A percentile compares a stretch with the other conserved stretches of the same genome.
These are phyloP conservation scores for Parasteatoda tepidariorum DNA, from an alignment of 1,140 invertebrate species.

Conservation along the genomic window DNA sequence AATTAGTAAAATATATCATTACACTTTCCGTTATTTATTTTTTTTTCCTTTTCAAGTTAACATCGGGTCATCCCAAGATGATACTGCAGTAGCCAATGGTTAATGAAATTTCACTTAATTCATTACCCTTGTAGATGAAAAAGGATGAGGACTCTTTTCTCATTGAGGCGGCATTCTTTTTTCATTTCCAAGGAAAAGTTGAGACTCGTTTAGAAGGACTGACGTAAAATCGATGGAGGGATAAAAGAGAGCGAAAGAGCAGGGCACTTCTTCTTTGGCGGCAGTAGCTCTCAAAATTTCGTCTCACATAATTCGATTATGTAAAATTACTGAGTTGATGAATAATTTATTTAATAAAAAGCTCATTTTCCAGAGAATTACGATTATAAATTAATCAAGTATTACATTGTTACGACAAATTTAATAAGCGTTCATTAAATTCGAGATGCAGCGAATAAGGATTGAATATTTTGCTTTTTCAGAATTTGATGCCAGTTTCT, in stretches of 20 bases:
- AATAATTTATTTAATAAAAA: conserved; percentile 56
- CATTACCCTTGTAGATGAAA: too few relatives aligned
- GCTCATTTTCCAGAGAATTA: conserved; percentile 38
- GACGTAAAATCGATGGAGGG: conserved; percentile 19
- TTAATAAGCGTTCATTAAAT: conserved; percentile 13
- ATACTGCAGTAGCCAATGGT: too few relatives aligned
- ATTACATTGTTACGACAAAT: conserved; percentile 23
- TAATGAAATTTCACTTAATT: too few relatives aligned
- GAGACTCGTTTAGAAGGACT: neutral
- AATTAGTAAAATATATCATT: too few relatives aligned
- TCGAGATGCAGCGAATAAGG: too few relatives aligned
- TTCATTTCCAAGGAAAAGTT: neutral
- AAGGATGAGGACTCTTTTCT: conserved; percentile 10
- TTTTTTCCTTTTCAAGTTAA: too few relatives aligned
- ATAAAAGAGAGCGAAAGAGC: too few relatives aligned
- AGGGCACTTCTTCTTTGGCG: too few relatives aligned
- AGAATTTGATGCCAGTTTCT: too few relatives aligned
- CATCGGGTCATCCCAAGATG: too few relatives aligned
- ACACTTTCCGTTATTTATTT: too few relatives aligned
- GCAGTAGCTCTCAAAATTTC: neutral
- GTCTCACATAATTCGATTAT: conserved; percentile 20
- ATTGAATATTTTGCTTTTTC: too few relatives aligned
- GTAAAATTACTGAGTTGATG: conserved; percentile 24
- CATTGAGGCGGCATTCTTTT: neutral
- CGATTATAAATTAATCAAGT: conserved; percentile 36